Percentiles rank a stretch among this genome's conserved stretches.
These are phyloP conservation scores for Stomorhina lunata DNA, from an alignment of 2,888 invertebrate species.

Conservation along the genomic window DNA sequence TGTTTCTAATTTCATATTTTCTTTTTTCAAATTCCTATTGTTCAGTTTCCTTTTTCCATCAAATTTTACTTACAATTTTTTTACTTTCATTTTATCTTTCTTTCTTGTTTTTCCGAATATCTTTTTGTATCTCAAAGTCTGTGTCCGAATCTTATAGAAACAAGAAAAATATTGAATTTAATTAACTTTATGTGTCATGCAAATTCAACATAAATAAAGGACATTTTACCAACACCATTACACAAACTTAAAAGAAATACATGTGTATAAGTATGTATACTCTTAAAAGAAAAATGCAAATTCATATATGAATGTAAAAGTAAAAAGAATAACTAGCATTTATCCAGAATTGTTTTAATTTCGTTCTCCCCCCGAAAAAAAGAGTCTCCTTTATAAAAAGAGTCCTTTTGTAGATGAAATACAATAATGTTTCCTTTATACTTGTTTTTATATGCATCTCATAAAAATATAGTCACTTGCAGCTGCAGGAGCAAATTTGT, in stretches of 20 bases:
- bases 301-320: conserved; percentile 16
- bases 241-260: background rate
- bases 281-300: too few species aligned
- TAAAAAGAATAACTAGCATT: background rate
- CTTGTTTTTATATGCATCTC: background rate
- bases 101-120: background rate
- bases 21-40: background rate
- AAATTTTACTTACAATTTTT: too few species aligned
- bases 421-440: background rate
- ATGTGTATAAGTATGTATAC: too few species aligned
- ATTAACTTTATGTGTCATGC: conserved; percentile 63
- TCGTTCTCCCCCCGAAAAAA: background rate
- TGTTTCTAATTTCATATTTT: conserved; percentile 15
- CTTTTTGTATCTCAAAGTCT: background rate
- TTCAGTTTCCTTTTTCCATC: conserved; percentile 1
- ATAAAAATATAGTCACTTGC: conserved; percentile 15
- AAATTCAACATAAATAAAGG: conserved; percentile 49
- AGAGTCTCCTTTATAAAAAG: background rate
- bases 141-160: conserved; percentile 28
- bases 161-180: conserved; percentile 64
- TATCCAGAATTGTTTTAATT: background rate
- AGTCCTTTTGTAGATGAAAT: background rate
- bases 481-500: conserved; percentile 11
- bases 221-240: background rate
- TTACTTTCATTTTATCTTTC: conserved; percentile 1